A percentile compares a stretch with the other conserved stretches of the same genome.
phyloP scores from a whole-genome alignment of 2,113 vertebrate genomes.

The Coreoperca whiteheadi region DNA sequence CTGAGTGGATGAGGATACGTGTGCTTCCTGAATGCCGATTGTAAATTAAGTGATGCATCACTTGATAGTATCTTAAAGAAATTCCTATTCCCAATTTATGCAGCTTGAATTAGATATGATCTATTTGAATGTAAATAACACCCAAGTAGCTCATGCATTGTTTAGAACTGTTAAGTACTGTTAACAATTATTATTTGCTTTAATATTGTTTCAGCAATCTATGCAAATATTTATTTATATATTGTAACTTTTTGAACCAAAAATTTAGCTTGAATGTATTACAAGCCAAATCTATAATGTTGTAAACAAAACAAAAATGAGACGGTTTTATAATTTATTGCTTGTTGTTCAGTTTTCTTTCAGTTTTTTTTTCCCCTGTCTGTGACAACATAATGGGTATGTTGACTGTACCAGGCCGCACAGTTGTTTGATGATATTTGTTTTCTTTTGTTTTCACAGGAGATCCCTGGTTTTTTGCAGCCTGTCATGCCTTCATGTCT shows the following conservation, averaged over 20 bases:
- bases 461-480: conserved; percentile 28
- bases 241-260: neutral
- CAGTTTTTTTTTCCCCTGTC: neutral
- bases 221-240: conserved; percentile 8
- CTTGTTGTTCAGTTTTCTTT: neutral
- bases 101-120: neutral
- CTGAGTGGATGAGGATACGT: neutral
- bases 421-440: conserved; percentile 18
- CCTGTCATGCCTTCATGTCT: conserved; percentile 42
- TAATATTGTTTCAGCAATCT: neutral
- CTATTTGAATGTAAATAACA: neutral
- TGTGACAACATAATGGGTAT: neutral
- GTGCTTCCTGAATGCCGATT: neutral
- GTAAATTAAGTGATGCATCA: neutral
- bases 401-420: neutral
- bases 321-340: neutral
- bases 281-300: neutral
- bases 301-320: neutral
- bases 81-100: neutral
- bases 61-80: neutral
- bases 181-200: neutral
- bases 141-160: neutral
- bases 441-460: conserved; percentile 45
- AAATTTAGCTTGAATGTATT: neutral
- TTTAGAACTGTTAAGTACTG: neutral